phyloP scores from a whole-genome alignment of 2,888 invertebrate species.

The Schrankia costaestrigalis region DNA sequence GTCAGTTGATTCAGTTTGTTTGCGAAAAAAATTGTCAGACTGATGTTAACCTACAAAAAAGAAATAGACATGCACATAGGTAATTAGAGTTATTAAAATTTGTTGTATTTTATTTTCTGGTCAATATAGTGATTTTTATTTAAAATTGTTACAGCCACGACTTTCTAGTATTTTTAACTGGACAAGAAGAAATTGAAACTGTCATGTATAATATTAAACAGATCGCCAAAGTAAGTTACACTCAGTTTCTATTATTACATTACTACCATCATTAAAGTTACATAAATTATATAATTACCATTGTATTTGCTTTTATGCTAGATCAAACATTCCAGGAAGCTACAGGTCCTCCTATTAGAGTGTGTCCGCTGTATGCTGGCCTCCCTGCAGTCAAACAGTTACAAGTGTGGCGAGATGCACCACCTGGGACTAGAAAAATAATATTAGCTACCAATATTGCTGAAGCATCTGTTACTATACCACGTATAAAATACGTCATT shows the following conservation, averaged over 20 bases:
- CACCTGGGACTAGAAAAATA: slow-evolving; percentile 90
- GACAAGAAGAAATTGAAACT: slow-evolving; percentile 98
- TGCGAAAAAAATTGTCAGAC: too few relatives aligned
- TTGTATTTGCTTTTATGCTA: slow-evolving; percentile 34
- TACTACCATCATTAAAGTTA: too few relatives aligned
- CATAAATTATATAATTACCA: slow-evolving; percentile 18
- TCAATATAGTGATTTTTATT: not conserved
- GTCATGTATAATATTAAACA: slow-evolving; percentile 87
- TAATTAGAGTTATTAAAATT: not conserved
- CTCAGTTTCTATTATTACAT: not conserved
- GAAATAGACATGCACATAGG: too few relatives aligned
- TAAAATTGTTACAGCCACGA: slow-evolving; percentile 84
- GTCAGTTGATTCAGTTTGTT: not conserved
- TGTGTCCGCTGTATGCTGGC: slow-evolving; percentile 95
- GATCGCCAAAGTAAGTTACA: slow-evolving; percentile 82
- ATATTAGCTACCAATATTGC: slow-evolving; percentile 98
- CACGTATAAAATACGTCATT: slow-evolving; percentile 93
- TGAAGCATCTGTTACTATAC: slow-evolving; percentile 98
- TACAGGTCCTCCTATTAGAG: slow-evolving; percentile 84
- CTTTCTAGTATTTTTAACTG: slow-evolving; percentile 95
- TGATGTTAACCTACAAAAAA: too few relatives aligned
- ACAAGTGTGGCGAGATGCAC: slow-evolving; percentile 89
- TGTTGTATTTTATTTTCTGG: not conserved
- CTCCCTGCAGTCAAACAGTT: slow-evolving; percentile 92
- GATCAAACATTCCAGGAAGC: slow-evolving; percentile 66